These are phyloP conservation scores for Ictalurus punctatus DNA, from an alignment of 2,113 vertebrate genomes.

Conservation along the genomic window DNA sequence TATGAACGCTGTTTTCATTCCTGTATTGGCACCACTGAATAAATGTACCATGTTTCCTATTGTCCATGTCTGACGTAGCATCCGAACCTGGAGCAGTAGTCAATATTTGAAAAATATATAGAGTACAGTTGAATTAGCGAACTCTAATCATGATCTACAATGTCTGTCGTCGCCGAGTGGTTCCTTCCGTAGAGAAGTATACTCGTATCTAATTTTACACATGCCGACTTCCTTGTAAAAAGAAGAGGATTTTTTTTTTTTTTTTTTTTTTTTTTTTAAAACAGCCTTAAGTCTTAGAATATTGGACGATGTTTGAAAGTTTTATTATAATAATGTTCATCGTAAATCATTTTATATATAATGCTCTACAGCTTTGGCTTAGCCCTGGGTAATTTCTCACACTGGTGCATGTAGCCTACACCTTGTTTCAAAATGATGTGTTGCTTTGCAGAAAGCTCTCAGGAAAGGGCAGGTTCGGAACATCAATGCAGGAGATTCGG, in stretches of 20 bases:
- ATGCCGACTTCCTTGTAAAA: background rate
- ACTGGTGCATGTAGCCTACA: background rate
- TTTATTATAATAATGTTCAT: background rate
- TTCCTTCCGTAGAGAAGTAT: background rate
- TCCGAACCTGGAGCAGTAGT: background rate
- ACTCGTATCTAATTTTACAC: background rate
- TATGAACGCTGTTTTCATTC: background rate
- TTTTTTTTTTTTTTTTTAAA: background rate
- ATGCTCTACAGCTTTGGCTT: background rate
- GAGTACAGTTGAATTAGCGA: background rate
- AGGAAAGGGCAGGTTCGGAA: slow-evolving; percentile 3
- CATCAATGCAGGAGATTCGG: background rate
- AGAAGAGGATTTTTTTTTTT: background rate
- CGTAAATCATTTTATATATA: too few relatives aligned
- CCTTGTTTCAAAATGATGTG: background rate
- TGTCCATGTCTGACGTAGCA: background rate
- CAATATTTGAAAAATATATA: background rate
- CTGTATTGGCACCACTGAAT: background rate
- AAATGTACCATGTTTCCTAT: background rate
- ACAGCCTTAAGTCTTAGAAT: background rate
- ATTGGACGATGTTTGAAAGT: background rate
- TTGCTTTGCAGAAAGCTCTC: slow-evolving; percentile 11
- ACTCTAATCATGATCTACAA: background rate
- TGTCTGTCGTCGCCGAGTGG: background rate
- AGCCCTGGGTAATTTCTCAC: background rate